Base-by-base conservation (phyloP, 2,888 invertebrate species). In the Sinotaia quadrata region DNA sequence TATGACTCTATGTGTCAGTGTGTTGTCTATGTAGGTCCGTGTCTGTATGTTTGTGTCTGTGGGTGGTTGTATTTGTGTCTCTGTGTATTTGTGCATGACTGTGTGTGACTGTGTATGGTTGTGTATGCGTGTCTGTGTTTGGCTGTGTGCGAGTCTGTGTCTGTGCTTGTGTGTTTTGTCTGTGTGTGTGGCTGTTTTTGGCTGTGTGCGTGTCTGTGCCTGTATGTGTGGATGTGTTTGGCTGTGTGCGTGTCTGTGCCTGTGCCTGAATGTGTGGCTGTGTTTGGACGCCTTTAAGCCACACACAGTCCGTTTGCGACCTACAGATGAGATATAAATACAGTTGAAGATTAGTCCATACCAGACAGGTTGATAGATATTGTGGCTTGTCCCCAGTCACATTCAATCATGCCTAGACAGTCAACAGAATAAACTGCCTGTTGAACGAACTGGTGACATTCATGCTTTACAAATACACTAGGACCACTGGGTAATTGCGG, bases 41-140 rank as follows among this genome's bases (percentile, higher is more conserved):
- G 21, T 44, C 44, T 60, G 44, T 57, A 33, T 44, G 36, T 36
- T 31, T 44, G 47, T 36, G 58, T 57, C 49, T 33, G 36, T 29
- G 18, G 34, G 67, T 61, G 34, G 29, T 21, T 59, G 36, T 34
- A 12, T 57, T 34, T 34, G 36, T 57, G 34, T 21, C n/a, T 21
- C n/a, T 37, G 34, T 51, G 29, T 65, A 27, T 65, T 29, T 41
- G 1, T 65, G 41, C 47, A 18, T 49, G 37, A 36, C n/a, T 31
- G 27, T 41, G 36, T 29, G 34, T 47, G 29, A 33, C 4, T 59
- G 15, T 63, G 29, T 47, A 31, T 36, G 36, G 44, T n/a, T 29
- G 29, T 57, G 29, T 54, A 24, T 68, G 44, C 37, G 59, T 52
- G 29, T 44, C 24, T 27, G 54, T 61, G 21, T 2, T 2, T 54